Base-by-base conservation (phyloP, 1,140 invertebrate species). In the Batillaria attramentaria region DNA sequence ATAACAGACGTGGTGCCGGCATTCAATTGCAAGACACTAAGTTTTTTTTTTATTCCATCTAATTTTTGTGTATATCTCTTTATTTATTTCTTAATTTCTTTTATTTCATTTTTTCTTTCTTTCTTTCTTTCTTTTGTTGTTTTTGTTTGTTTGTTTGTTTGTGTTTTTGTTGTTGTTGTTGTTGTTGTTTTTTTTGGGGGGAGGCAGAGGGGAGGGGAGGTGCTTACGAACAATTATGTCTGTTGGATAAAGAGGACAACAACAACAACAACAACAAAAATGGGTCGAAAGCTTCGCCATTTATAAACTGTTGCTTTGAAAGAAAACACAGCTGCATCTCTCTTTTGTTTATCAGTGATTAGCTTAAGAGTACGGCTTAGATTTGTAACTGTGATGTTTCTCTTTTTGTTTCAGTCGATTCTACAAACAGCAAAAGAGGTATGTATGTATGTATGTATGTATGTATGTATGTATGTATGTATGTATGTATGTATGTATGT, bases 381-480 rank as follows among this genome's bases (percentile, higher is more conserved):
- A 13, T 2, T 16, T n/a, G 37, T 42, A 13, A 24, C n/a, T 42
- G 18, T 24, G 6, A 31, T 5, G 31, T 42, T 41, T 28, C 16
- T 70, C 24, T 72, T 50, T 35, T 31, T 60, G 8, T 73, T 35
- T 33, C 73, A 75, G 73, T 54, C 28, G 73, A 75, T 42, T 39
- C 73, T 39, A 57, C 73, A 5, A 75, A 65, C 73, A 57, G 57
- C 33, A 75, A 75, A 54, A 75, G 73, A 75, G 73, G 73, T 75
- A 65, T 39, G 72, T 57, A 54, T 41, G 72, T 37, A 42, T 70
- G 68, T 10, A 13, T 70, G 41, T 10, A 42, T 70, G 68, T 31
- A 42, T 46, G 41, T 31, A 42, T 46, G 41, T 31, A 28, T 46
- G 41, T 46, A 42, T 70, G 68, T 46, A 28, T 46, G 68, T 31